These are phyloP conservation scores for Sinocyclocheilus maitianheensis DNA, from an alignment of 2,113 vertebrate species.

Conservation along the genomic window DNA sequence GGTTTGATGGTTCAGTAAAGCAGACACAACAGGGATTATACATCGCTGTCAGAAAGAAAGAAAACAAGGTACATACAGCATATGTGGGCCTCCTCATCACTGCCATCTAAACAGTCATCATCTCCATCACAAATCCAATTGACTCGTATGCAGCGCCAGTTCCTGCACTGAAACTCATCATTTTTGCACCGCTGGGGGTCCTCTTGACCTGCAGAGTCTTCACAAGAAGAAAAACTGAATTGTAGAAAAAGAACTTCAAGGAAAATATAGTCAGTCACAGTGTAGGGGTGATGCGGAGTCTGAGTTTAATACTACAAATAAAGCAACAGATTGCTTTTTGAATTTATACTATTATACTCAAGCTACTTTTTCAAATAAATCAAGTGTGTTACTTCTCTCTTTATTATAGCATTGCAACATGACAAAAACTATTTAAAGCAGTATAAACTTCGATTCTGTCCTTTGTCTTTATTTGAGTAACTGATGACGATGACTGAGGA, in stretches of 20 bases:
- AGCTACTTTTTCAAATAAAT: not conserved
- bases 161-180: constrained; percentile 91
- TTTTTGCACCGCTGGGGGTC: constrained; percentile 80
- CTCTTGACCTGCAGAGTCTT: constrained; percentile 75
- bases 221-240: constrained; percentile 31
- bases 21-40: constrained; percentile 28
- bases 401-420: not conserved
- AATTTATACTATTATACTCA: not conserved
- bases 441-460: not conserved
- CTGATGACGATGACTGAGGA: not conserved
- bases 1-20: constrained; percentile 29
- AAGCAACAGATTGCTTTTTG: not conserved
- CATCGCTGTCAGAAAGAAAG: not conserved
- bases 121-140: constrained; percentile 95
- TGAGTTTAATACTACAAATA: not conserved
- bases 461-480: not conserved
- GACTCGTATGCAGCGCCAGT: constrained; percentile 87
- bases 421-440: not conserved
- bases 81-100: constrained; percentile 84
- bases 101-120: constrained; percentile 93
- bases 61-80: constrained; percentile 80
- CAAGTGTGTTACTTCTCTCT: not conserved
- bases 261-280: not conserved
- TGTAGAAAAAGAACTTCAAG: constrained; percentile 6
- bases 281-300: not conserved